Evolutionary conservation across 2,888 invertebrate genomes (phyloP), one percentile per base, ranked within the genome.

Genomic region (Orthosia cruda): DNA sequence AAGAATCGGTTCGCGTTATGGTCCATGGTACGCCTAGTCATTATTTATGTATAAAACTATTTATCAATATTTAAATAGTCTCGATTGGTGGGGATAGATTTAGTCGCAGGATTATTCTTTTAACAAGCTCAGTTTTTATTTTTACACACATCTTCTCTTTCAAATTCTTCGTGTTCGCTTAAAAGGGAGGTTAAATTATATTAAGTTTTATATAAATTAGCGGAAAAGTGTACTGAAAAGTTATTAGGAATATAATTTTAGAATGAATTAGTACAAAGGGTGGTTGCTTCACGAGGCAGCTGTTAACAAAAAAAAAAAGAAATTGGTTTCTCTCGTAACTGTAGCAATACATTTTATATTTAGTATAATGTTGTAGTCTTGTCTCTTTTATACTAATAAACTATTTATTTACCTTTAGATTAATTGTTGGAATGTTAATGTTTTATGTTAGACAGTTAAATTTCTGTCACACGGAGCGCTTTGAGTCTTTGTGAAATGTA

Each of bases 11-110:
- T 93, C 92, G 89, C 93, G 92, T 88, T 93, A 93, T 93, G 94
- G 94, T 95, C 94, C 95, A 95, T 91, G 95, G 94, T 95, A 95
- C 92, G 93, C 94, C 96, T 96, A 96, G 96, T 96, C 96, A 96
- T 96, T 96, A 95, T 95, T 94, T 94, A 94, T 94, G 92, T 95
- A 92, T 92, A 83, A 92, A 94, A 91, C 88, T 93, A 92, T 93
- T 93, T 93, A 91, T 91, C 93, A 92, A 93, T 94, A 92, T 93
- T 92, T 91, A 91, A 92, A 89, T 91, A 92, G 90, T 91, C 89
- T 91, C 88, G 89, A 89, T 89, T 90, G 92, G 91, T 91, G 92
- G 92, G 87, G 91, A 88, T 92, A 92, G 91, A 72, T 85, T 91
- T 91, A 89, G 86, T 74, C 85, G 89, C 87, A 88, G 84, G 89